These are phyloP conservation scores for Halisarca cf. caerulea DNA, from an alignment of 37 sponge, comb jelly and placozoan genomes.

Conservation along the genomic window DNA sequence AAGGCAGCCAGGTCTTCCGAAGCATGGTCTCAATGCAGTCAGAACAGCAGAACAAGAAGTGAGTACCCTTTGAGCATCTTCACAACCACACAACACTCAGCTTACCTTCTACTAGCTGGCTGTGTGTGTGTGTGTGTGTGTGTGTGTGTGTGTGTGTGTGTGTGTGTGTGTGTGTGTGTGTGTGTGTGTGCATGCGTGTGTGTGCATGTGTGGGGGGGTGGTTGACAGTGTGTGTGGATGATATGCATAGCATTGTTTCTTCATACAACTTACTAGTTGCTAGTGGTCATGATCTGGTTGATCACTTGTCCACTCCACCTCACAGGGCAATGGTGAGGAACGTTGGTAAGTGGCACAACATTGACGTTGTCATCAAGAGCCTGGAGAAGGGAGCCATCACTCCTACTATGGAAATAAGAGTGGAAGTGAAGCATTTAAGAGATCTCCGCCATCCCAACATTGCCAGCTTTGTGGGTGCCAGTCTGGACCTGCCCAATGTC, in stretches of 20 bases:
- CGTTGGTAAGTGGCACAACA: slow-evolving; percentile 55
- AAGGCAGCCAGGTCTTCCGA: slow-evolving; percentile 43
- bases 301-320: neutral
- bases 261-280: neutral
- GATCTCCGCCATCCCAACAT: slow-evolving; percentile 64
- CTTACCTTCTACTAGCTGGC: neutral
- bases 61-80: too few relatives aligned
- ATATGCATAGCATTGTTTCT: neutral
- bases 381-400: slow-evolving; percentile 41
- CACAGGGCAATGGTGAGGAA: slow-evolving; percentile 55
- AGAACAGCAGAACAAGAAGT: slow-evolving; percentile 55
- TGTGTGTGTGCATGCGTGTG: too few relatives aligned
- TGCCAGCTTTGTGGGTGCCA: slow-evolving; percentile 58
- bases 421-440: slow-evolving; percentile 54
- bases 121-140: neutral
- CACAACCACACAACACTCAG: neutral
- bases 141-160: neutral
- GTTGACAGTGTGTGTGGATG: too few relatives aligned
- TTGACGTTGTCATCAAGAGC: slow-evolving; percentile 49
- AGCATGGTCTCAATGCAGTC: slow-evolving; percentile 52
- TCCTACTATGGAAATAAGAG: slow-evolving; percentile 29
- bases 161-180: neutral
- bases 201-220: too few relatives aligned
- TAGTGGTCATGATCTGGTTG: too few relatives aligned
- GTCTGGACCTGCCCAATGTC: slow-evolving; percentile 61